Evolutionary conservation across 1,140 invertebrate species (phyloP).

Genomic region (Cydia fagiglandana): DNA sequence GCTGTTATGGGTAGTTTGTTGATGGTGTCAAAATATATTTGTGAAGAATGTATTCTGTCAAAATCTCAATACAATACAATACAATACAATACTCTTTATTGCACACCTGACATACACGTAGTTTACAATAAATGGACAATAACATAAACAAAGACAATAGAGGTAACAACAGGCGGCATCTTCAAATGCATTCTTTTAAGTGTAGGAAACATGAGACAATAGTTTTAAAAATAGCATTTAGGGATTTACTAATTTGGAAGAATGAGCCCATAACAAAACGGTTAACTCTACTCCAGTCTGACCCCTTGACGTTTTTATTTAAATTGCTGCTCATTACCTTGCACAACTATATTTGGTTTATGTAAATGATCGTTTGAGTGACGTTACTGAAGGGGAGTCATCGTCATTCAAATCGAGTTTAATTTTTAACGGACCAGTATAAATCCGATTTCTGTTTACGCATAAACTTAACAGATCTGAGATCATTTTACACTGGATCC

Average conservation of each 20-base stretch:
- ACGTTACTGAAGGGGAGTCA: background rate
- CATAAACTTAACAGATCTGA: background rate
- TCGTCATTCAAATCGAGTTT: background rate
- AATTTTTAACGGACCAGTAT: background rate
- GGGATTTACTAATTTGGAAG: conserved; percentile 4
- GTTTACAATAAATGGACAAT: no score
- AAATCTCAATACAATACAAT: no score
- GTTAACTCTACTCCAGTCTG: background rate
- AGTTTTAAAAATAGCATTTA: conserved; percentile 6
- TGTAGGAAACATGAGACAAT: background rate
- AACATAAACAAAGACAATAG: no score
- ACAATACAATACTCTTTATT: no score
- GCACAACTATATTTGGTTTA: conserved; percentile 17
- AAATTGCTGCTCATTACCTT: conserved; percentile 12
- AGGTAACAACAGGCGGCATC: no score
- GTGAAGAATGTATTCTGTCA: background rate
- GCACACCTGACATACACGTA: no score
- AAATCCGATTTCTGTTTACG: background rate
- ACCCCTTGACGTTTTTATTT: conserved; percentile 20
- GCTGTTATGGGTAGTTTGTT: no score
- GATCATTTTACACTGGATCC: background rate
- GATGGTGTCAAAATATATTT: background rate
- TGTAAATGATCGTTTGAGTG: conserved; percentile 20
- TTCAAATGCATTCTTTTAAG: background rate
- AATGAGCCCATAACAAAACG: conserved; percentile 3